These are phyloP conservation scores for Hyppa rectilinea DNA, from an alignment of 2,888 invertebrate species.

Conservation along the genomic window DNA sequence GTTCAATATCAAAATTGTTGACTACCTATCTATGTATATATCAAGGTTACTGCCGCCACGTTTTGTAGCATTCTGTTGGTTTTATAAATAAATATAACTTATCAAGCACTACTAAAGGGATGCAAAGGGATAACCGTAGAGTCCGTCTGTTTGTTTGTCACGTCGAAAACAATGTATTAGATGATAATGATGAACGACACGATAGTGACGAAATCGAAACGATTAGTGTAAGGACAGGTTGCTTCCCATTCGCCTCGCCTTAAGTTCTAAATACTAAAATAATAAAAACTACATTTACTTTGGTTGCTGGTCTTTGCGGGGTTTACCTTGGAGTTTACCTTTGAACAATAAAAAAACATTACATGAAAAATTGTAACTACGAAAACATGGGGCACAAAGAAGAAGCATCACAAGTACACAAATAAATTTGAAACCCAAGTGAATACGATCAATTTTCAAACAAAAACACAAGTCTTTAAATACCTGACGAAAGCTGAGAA, in stretches of 20 bases:
- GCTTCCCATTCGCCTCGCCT: conserved; percentile 18
- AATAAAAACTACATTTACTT: conserved; percentile 48
- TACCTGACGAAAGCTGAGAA: conserved; percentile 33
- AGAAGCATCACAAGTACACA: conserved; percentile 52
- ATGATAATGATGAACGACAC: not conserved
- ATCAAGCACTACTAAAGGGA: conserved; percentile 12
- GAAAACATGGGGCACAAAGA: conserved; percentile 42
- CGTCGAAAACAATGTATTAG: not conserved
- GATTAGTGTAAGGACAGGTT: not conserved
- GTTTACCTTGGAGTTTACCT: conserved; percentile 58
- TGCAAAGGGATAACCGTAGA: not conserved
- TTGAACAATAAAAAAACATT: conserved; percentile 56
- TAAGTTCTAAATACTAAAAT: conserved; percentile 26
- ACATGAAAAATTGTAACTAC: conserved; percentile 38
- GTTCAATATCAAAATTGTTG: not conserved
- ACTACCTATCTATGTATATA: not conserved
- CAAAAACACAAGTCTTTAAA: conserved; percentile 19
- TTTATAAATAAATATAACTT: not conserved
- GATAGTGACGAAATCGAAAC: not conserved
- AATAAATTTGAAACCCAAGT: not conserved
- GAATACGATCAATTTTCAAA: conserved; percentile 34
- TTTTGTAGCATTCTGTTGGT: not conserved
- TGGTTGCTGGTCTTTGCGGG: conserved; percentile 54
- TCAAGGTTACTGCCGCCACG: not conserved
- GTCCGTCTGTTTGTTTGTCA: not conserved